Base-by-base conservation (phyloP, 2,113 vertebrate species). In the Ardeotis arabs region DNA sequence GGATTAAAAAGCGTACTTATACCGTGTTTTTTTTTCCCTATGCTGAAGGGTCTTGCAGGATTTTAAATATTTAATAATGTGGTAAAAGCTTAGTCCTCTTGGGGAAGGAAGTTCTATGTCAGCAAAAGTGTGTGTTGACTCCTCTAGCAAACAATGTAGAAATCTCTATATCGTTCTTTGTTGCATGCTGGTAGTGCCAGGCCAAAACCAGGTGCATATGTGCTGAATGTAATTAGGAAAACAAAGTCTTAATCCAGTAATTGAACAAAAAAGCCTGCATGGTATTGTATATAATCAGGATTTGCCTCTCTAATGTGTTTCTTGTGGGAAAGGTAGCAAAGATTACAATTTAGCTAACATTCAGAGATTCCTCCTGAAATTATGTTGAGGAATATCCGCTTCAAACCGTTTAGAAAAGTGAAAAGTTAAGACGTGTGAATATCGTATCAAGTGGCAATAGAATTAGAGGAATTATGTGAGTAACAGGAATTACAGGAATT, bases 21-120 rank as follows among this genome's bases (percentile, higher is more conserved):
- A 15, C 6, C 19, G 25, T 60, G 14, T 1, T 63, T 63, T 77
- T 92, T 86, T 72, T 27, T 6, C 28, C 41, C 13, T 53, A 3
- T 0, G 0, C 44, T 64, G 11, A 62, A 62, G 83, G 74, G 50
- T 55, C 67, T 86, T 81, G 20, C n/a, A 44, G 41, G 18, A 3
- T 77, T 93, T 87, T 95, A 75, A 95, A 89, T 97, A 95, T 89
- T 95, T 87, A 60, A 78, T 86, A 21, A 44, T 41, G 47, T 83
- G 55, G 25, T 95, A 75, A 92, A 90, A 93, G 82, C 89, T 33
- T 89, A 16, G 29, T 87, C 20, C 23, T 84, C 47, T 27, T 47
- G 28, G n/a, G 37, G 20, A 37, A 74, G 66, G 50, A 86, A 70
- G 19, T 80, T 66, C 67, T 59, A 0, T 74, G 68, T 84, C 73